A percentile compares a stretch with the other conserved stretches of the same genome.
phyloP scores from a whole-genome alignment of 30 jellyfish, hydroid and myxozoan genomes.

The Catostylus mosaicus region DNA sequence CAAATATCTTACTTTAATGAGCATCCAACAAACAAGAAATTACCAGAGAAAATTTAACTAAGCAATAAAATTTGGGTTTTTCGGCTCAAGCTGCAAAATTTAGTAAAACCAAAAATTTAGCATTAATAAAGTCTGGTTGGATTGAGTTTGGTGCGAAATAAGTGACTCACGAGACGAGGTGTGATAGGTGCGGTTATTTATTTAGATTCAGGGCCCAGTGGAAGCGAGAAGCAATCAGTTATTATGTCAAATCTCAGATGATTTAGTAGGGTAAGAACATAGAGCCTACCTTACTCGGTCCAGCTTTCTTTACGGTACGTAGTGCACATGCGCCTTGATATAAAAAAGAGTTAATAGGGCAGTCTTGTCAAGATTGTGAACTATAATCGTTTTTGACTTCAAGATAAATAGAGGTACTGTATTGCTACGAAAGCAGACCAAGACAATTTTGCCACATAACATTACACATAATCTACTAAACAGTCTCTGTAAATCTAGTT shows the following conservation, averaged over 20 bases:
- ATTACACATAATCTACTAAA: not conserved
- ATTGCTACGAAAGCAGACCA: not conserved
- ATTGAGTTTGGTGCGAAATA: not conserved
- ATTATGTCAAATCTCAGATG: not conserved
- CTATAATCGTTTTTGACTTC: not conserved
- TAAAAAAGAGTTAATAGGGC: not conserved
- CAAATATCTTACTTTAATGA: no score
- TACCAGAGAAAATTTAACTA: no score
- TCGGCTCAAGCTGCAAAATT: no score
- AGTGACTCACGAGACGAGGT: not conserved
- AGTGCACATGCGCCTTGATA: not conserved
- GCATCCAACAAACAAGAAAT: no score
- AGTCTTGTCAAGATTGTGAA: not conserved
- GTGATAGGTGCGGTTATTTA: not conserved
- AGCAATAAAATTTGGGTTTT: no score
- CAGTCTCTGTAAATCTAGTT: not conserved
- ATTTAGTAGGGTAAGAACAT: not conserved
- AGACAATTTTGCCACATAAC: not conserved
- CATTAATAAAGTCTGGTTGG: not conserved
- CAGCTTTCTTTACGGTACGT: not conserved
- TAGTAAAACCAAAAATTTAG: not conserved
- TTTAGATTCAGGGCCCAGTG: not conserved
- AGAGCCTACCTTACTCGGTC: not conserved
- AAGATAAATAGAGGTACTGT: not conserved
- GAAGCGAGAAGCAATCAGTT: not conserved